Evolutionary conservation across 2,113 vertebrate genomes (phyloP).

Genomic region (Muntiacus muntjak): DNA sequence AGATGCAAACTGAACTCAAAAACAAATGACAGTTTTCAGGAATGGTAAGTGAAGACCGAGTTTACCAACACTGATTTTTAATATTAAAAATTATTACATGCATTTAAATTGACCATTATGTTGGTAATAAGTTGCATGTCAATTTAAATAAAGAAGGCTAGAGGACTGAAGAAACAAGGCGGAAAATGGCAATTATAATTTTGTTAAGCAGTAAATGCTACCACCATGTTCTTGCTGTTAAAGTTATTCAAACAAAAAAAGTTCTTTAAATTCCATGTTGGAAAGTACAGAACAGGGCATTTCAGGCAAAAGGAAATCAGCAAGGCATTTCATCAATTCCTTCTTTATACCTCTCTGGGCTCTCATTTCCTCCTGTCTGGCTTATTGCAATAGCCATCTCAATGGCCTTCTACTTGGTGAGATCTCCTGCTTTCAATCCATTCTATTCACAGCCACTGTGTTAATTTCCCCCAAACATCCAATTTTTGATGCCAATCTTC

Average conservation of each 20-base stretch:
- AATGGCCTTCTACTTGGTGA: not conserved
- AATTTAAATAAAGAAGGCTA: not conserved
- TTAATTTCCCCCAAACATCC: not conserved
- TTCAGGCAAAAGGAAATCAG: not conserved
- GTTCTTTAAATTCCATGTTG: not conserved
- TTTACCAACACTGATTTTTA: not conserved
- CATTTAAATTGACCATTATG: not conserved
- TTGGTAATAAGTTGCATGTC: not conserved
- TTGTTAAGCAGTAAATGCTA: not conserved
- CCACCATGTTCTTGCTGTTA: not conserved
- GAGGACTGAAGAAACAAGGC: not conserved
- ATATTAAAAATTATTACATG: not conserved
- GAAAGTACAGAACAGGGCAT: not conserved
- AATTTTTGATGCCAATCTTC: slow-evolving; percentile 7
- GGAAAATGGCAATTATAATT: not conserved
- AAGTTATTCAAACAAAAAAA: not conserved
- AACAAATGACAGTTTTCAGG: not conserved
- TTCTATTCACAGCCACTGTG: not conserved
- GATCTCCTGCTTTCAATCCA: not conserved
- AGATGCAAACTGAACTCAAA: not conserved
- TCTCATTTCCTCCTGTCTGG: not conserved
- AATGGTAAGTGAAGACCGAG: not conserved
- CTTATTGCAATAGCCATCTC: not conserved
- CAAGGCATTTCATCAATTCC: not conserved
- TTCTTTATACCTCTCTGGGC: slow-evolving; percentile 10